Percentiles rank a stretch among this genome's conserved stretches.
phyloP scores from a whole-genome alignment of 2,888 invertebrate species.

The Acleris literana region DNA sequence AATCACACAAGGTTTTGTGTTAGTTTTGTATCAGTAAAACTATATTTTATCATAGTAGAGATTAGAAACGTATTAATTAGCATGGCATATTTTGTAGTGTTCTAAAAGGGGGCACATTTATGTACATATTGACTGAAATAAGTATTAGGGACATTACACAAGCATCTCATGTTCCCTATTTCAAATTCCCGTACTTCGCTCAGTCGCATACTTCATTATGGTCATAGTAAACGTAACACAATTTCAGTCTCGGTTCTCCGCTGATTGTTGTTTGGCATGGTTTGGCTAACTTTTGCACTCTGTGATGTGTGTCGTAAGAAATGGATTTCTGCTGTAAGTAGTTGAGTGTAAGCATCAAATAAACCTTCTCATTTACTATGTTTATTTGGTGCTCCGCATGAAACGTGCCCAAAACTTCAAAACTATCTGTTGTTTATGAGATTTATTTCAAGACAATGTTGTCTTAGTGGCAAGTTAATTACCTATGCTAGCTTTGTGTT shows the following conservation, averaged over 20 bases:
- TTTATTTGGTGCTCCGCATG: conserved; percentile 5
- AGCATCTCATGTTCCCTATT: conserved; percentile 18
- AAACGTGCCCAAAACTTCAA: background rate
- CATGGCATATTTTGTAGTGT: conserved; percentile 17
- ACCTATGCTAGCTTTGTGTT: too few species aligned
- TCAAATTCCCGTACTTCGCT: conserved; percentile 9
- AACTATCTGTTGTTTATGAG: too few species aligned
- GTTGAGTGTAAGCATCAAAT: background rate
- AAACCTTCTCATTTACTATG: background rate
- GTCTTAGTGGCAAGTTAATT: too few species aligned
- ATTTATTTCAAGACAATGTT: too few species aligned
- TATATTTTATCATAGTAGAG: background rate
- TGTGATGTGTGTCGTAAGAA: conserved; percentile 17
- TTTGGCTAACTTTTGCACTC: conserved; percentile 38
- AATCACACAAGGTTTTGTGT: conserved; percentile 33
- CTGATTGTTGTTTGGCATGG: conserved; percentile 44
- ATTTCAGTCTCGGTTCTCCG: conserved; percentile 53
- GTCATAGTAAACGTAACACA: conserved; percentile 44
- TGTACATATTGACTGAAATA: conserved; percentile 45
- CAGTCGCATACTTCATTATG: conserved; percentile 9
- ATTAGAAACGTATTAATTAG: background rate
- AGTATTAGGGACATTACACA: conserved; percentile 39
- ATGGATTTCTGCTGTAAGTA: background rate
- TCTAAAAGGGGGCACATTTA: conserved; percentile 52
- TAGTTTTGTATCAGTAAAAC: background rate